These are phyloP conservation scores for Diarsia brunnea DNA, from an alignment of 2,888 invertebrate species.

Conservation along the genomic window DNA sequence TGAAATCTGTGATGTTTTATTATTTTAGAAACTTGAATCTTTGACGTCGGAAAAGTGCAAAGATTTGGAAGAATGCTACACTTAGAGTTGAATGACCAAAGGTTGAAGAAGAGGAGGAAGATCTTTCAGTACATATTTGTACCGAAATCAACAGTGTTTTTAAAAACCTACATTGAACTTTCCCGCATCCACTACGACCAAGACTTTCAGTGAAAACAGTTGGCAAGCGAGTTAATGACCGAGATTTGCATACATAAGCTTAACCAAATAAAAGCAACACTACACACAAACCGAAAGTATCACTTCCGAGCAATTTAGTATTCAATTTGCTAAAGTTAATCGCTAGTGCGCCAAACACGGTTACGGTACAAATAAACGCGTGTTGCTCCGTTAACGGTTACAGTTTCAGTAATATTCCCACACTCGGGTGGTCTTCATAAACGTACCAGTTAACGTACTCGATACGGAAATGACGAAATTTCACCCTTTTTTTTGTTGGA, in stretches of 20 bases:
- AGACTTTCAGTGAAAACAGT: conserved; percentile 9
- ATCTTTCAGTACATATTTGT: background rate
- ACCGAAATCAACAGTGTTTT: background rate
- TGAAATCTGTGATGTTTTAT: too few species aligned
- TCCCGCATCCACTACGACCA: background rate
- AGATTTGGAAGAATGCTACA: background rate
- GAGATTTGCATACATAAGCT: conserved; percentile 50
- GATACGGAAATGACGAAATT: conserved; percentile 56
- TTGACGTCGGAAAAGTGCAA: background rate
- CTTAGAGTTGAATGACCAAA: background rate
- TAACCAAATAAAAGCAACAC: conserved; percentile 28
- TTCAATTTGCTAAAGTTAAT: conserved; percentile 59
- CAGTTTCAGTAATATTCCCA: conserved; percentile 56
- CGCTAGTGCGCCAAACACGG: conserved; percentile 42
- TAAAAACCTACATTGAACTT: background rate
- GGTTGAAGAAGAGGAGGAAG: background rate
- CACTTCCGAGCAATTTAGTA: conserved; percentile 38
- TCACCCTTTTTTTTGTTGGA: too few species aligned
- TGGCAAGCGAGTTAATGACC: conserved; percentile 23
- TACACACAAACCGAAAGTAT: conserved; percentile 31
- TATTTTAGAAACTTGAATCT: background rate
- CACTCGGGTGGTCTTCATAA: conserved; percentile 57
- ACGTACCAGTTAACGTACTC: conserved; percentile 46
- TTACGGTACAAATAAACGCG: conserved; percentile 30
- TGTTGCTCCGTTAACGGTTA: conserved; percentile 40